Conservation (phyloP, 2,888 invertebrate genomes). For the Apomyelois bistriatella region DNA sequence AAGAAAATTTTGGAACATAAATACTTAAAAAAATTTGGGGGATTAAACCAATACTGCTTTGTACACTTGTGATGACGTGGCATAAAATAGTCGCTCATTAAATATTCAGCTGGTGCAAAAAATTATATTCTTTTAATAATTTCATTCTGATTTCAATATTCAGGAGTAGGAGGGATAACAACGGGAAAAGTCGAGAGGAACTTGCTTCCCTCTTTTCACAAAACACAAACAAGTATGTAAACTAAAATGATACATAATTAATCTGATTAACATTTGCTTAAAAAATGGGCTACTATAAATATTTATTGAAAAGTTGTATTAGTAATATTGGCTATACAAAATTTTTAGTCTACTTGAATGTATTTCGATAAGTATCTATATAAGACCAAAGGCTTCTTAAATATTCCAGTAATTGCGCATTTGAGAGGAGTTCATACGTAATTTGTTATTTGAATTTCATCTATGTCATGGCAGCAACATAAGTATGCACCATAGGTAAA, state of each 20-base stretch:
- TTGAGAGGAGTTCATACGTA: background rate
- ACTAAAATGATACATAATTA: constrained; percentile 32
- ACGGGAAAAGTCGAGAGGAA: constrained; percentile 66
- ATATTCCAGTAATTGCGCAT: background rate
- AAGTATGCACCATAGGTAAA: constrained; percentile 15
- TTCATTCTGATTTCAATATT: constrained; percentile 44
- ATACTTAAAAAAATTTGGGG: no score
- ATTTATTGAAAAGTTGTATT: constrained; percentile 49
- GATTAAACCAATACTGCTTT: no score
- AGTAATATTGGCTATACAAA: no score
- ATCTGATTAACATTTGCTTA: constrained; percentile 31
- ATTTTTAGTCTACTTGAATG: no score
- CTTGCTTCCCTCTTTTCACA: constrained; percentile 64
- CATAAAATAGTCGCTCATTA: no score
- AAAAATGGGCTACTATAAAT: constrained; percentile 45
- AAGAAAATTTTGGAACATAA: no score
- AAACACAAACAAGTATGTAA: constrained; percentile 73
- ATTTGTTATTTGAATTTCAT: constrained; percentile 21
- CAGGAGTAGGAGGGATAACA: constrained; percentile 74
- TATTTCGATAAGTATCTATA: constrained; percentile 42
- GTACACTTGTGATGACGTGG: no score
- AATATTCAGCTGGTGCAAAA: no score
- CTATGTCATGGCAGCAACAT: constrained; percentile 5
- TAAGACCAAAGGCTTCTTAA: constrained; percentile 21
- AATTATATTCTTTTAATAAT: background rate